A percentile compares a stretch with the other conserved stretches of the same genome.
These are phyloP conservation scores for Nomada fabriciana DNA, from an alignment of 2,888 invertebrate genomes.

Conservation along the genomic window DNA sequence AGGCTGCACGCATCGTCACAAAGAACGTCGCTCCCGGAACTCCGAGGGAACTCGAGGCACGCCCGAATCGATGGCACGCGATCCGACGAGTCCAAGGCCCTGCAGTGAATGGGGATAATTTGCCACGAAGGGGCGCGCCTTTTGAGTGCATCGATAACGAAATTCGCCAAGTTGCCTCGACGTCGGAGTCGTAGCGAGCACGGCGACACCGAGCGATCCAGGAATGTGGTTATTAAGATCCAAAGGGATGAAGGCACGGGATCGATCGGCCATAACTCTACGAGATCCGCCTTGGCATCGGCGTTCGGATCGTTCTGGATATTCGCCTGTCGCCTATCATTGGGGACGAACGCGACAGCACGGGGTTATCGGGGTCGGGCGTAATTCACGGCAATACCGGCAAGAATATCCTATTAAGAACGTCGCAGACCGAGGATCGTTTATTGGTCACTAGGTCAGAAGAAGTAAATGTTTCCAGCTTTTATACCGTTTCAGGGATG, in stretches of 20 bases:
- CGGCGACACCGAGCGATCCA: constrained; percentile 15
- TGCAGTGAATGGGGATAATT: constrained; percentile 42
- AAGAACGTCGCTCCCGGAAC: constrained; percentile 29
- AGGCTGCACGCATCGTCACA: neutral
- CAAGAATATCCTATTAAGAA: constrained; percentile 51
- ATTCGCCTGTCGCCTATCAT: constrained; percentile 30
- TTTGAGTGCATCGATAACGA: constrained; percentile 45
- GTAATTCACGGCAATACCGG: constrained; percentile 39
- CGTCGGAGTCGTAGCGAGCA: neutral
- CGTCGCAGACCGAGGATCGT: constrained; percentile 21
- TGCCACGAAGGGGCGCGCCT: constrained; percentile 39
- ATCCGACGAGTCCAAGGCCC: neutral
- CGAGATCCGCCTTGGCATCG: neutral
- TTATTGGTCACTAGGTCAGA: constrained; percentile 44
- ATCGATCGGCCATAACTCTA: constrained; percentile 17
- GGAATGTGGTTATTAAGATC: constrained; percentile 50
- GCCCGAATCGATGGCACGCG: constrained; percentile 37
- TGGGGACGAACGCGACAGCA: constrained; percentile 25
- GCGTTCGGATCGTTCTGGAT: neutral
- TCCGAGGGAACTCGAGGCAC: constrained; percentile 24
- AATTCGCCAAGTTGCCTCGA: constrained; percentile 37
- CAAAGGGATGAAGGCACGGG: neutral
- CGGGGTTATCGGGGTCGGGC: constrained; percentile 35
- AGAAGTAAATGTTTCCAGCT: constrained; percentile 19
- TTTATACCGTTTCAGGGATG: constrained; percentile 1